Evolutionary conservation across 2,113 vertebrate species (phyloP), one percentile per base, ranked within the genome.

Genomic region (Entomyzon cyanotis): DNA sequence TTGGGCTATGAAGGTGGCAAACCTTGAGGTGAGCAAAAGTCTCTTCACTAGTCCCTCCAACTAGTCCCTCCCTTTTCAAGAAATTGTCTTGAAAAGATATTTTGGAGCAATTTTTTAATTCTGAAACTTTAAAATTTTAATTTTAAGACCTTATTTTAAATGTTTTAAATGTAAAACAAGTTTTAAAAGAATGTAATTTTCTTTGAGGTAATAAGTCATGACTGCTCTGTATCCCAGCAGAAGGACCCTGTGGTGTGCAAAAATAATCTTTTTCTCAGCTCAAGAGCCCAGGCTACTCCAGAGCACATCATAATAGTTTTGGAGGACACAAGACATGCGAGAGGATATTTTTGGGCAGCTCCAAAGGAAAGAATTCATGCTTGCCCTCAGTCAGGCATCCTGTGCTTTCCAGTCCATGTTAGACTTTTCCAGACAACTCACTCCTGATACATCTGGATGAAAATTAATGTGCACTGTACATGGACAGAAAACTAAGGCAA

Each of bases 171-270:
- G 49, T 39, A 9, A 33, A 59, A 27, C 9, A 25, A 31, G 1
- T 39, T 35, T 42, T 2, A 37, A 76, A 71, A 37, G 0, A 47
- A 49, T 24, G 8, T 8, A 2, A 21, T 78, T 86, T 92, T 12
- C 22, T 75, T 64, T 3, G 0, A 8, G 15, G 3, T 52, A 33
- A 19, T 11, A 73, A 42, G 16, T 35, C 12, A 44, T 0, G 0
- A 25, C 39, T 64, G 21, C 12, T 69, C 28, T 75, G 21, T 41
- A 55, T 33, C 35, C 39, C 18, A 87, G 24, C n/a, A 74, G 35
- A 60, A 87, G 10, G 23, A 62, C 12, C 12, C 33, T 22, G 41
- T 10, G 3, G 15, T 39, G 16, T 11, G 44, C 11, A 79, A 49
- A 39, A 44, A 8, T 52, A 41, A 17, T 64, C 33, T 33, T 83